These are phyloP conservation scores for Drosophila triauraria DNA, from an alignment of 1,140 invertebrate genomes.

Conservation along the genomic window DNA sequence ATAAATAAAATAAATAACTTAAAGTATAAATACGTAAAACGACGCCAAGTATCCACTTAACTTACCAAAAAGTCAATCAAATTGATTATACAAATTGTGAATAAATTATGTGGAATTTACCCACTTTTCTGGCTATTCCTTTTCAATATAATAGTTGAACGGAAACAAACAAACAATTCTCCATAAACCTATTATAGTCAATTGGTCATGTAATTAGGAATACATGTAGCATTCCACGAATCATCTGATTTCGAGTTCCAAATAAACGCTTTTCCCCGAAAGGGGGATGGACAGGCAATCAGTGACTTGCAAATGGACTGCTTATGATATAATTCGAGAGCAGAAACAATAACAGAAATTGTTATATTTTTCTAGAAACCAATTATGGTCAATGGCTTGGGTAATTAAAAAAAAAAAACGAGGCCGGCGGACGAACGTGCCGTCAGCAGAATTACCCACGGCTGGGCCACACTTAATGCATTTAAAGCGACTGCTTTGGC, in stretches of 20 bases:
- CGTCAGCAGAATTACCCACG: slow-evolving; percentile 31
- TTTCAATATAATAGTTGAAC: background rate
- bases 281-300: background rate
- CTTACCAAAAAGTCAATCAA: background rate
- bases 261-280: background rate
- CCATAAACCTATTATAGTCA: background rate
- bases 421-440: slow-evolving; percentile 15
- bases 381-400: slow-evolving; percentile 24
- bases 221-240: background rate
- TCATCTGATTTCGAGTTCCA: background rate
- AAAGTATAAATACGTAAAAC: background rate
- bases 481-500: slow-evolving; percentile 71
- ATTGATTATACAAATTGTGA: background rate
- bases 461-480: slow-evolving; percentile 66
- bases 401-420: slow-evolving; percentile 44
- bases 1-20: background rate
- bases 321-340: slow-evolving; percentile 20
- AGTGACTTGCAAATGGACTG: slow-evolving; percentile 15
- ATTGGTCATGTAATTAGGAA: background rate
- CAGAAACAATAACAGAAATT: slow-evolving; percentile 14
- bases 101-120: background rate
- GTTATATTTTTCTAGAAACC: slow-evolving; percentile 18
- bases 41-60: background rate
- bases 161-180: background rate
- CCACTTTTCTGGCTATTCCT: background rate